Percentiles rank a stretch among this genome's conserved stretches.
Evolutionary conservation across 2,113 vertebrate genomes (phyloP).

Genomic region (Sebastes fasciatus): DNA sequence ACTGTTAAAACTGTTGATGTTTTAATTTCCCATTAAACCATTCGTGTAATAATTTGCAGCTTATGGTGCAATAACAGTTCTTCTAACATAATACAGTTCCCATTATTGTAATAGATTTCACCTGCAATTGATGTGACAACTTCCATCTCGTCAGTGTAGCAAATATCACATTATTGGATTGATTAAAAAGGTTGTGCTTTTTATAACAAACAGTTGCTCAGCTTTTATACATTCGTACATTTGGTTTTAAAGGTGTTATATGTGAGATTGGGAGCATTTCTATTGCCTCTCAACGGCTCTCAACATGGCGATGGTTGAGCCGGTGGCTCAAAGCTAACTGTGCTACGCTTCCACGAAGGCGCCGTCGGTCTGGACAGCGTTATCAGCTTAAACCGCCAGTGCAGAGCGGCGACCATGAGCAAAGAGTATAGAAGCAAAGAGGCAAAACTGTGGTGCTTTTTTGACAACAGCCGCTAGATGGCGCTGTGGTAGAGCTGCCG

Average conservation of each 20-base stretch:
- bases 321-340: too few species aligned
- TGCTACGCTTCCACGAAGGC: too few species aligned
- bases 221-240: neutral
- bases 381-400: too few species aligned
- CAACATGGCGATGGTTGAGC: too few species aligned
- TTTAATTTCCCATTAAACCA: conserved; percentile 50
- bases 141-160: neutral
- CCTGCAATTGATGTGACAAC: conserved; percentile 11
- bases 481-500: too few species aligned
- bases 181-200: neutral
- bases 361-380: too few species aligned
- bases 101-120: conserved; percentile 30
- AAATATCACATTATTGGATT: neutral
- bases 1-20: conserved; percentile 26
- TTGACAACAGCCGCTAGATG: too few species aligned
- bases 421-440: too few species aligned
- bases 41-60: conserved; percentile 15
- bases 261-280: too few species aligned
- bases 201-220: neutral
- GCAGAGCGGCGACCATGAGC: too few species aligned
- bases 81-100: conserved; percentile 17
- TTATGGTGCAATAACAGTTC: conserved; percentile 29
- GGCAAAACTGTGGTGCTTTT: too few species aligned
- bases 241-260: neutral
- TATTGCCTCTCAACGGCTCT: too few species aligned